Evolutionary conservation across 2,888 invertebrate species (phyloP), one percentile per base, ranked within the genome.

Genomic region (Microctonus hyperodae): DNA sequence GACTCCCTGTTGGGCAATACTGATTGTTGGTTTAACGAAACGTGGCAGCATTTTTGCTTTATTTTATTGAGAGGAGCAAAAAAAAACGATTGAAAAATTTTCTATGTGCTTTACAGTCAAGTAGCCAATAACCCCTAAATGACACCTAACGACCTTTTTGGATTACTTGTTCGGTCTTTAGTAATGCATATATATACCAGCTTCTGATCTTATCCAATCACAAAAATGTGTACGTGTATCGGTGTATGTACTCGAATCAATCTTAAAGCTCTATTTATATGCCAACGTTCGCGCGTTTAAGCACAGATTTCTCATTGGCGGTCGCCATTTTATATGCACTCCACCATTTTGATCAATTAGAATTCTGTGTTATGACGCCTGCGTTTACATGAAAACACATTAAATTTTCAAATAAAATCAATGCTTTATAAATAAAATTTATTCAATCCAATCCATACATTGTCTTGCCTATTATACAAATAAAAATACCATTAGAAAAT

Each of bases 21-120:
- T 68, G 67, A 80, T 63, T 22, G 76, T 76, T 33, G 80, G 79
- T 69, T 74, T 81, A 11, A 83, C 55, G 50, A 82, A 78, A 69
- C 82, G 78, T 62, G 81, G 81, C 73, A 83, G 68, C 83, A 83
- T 83, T 67, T 76, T 81, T 44, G 55, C 22, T 65, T 64, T 60
- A 59, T 22, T 53, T 67, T 55, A n/a, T 59, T 25, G 4, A 50
- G 35, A 59, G 16, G 48, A 28, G 10, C 10, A 16, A 55, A 57
- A 67, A 61, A 60, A 57, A 58, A 67, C 60, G 64, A 69, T 68
- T 70, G 51, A 35, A 53, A 56, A 61, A 22, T 56, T 65, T 60
- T 51, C 20, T 23, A 59, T 10, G 57, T 58, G n/a, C 25, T 31
- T 60, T 67, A 44, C 40, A 60, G 13, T 67, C 53, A 66, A 61